Percentiles rank a stretch among this genome's conserved stretches.
These are phyloP conservation scores for Danionella cerebrum DNA, from an alignment of 2,113 vertebrate genomes.

Conservation along the genomic window DNA sequence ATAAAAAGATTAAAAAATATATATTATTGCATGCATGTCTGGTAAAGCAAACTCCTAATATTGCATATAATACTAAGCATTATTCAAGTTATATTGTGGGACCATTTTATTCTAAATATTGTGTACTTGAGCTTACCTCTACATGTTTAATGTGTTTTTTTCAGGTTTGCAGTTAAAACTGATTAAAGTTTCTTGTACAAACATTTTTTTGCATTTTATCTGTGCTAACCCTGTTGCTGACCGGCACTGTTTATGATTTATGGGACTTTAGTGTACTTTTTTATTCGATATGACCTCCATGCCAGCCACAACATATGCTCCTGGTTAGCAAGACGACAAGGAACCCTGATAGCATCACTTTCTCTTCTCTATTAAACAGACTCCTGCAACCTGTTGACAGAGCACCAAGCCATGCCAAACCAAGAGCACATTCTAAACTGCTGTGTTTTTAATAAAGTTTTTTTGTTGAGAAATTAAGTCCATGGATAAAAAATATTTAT, in stretches of 20 bases:
- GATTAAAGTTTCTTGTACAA: no score
- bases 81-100: no score
- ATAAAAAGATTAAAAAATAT: background rate
- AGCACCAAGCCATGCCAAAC: constrained; percentile 1
- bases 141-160: no score
- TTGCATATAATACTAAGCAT: no score
- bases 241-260: background rate
- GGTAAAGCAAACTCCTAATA: no score
- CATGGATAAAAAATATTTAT: background rate
- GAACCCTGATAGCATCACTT: background rate
- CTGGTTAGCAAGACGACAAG: constrained; percentile 7
- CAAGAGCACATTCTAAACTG: background rate
- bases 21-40: no score
- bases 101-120: no score
- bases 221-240: no score
- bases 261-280: background rate
- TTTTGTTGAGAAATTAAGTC: background rate
- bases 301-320: constrained; percentile 9
- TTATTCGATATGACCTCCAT: background rate
- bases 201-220: no score
- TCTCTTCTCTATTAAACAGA: background rate
- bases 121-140: no score
- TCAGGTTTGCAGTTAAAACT: no score
- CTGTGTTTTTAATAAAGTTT: background rate
- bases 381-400: background rate